A percentile compares a stretch with the other conserved stretches of the same genome.
Conservation (phyloP, 2,113 vertebrate genomes). For the Forbesichthys agassizii region DNA sequence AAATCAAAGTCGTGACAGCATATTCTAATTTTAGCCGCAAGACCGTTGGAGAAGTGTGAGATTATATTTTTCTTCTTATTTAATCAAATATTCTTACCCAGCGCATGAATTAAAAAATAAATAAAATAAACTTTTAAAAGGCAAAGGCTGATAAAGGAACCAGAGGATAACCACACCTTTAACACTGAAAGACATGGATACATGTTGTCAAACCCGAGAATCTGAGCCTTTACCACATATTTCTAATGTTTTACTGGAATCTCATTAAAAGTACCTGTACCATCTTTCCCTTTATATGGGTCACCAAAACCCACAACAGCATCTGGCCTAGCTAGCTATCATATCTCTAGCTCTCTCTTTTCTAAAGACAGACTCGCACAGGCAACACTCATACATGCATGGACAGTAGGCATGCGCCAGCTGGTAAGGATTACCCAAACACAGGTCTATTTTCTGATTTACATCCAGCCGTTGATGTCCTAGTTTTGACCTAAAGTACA, state of each 20-base stretch:
- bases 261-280: slow-evolving; percentile 60
- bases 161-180: background rate
- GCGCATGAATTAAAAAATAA: background rate
- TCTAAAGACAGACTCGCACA: slow-evolving; percentile 8
- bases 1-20: background rate
- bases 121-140: background rate
- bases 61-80: background rate
- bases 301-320: slow-evolving; percentile 70
- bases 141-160: background rate
- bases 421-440: slow-evolving; percentile 71
- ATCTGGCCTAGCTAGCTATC: slow-evolving; percentile 59
- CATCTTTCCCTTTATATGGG: slow-evolving; percentile 72
- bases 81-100: background rate
- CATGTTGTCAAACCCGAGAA: slow-evolving; percentile 26
- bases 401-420: slow-evolving; percentile 54
- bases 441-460: slow-evolving; percentile 47
- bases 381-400: slow-evolving; percentile 14
- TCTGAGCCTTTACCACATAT: slow-evolving; percentile 49
- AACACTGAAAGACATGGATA: slow-evolving; percentile 18
- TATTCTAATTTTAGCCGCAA: background rate
- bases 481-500: slow-evolving; percentile 50
- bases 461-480: slow-evolving; percentile 54
- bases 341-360: slow-evolving; percentile 2
- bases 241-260: slow-evolving; percentile 63
- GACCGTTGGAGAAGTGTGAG: background rate